These are phyloP conservation scores for Cygnus olor DNA, from an alignment of 2,797 vertebrate genomes.

Conservation along the genomic window DNA sequence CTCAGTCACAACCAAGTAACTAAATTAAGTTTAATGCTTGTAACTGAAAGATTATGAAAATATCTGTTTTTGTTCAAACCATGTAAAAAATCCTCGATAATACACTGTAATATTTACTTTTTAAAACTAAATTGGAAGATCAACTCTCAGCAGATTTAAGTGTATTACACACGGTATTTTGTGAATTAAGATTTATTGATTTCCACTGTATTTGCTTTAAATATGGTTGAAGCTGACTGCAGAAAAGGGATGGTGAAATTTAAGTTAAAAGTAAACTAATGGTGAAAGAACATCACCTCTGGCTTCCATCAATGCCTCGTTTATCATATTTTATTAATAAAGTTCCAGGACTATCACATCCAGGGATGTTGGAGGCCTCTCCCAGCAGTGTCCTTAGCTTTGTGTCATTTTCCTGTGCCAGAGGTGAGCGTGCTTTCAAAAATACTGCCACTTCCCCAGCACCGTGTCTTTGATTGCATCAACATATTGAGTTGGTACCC, in stretches of 20 bases:
- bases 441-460: conserved; percentile 99
- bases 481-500: conserved; percentile 98
- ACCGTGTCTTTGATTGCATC: conserved; percentile 99
- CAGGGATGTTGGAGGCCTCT: conserved; percentile 82
- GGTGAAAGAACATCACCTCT: conserved; percentile 85
- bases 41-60: conserved; percentile 76
- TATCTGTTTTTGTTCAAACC: conserved; percentile 72
- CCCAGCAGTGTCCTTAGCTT: conserved; percentile 83
- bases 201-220: conserved; percentile 79
- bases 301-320: conserved; percentile 81
- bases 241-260: conserved; percentile 78
- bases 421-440: conserved; percentile 99
- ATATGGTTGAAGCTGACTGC: conserved; percentile 83
- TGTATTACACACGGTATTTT: conserved; percentile 79
- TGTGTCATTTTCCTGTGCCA: conserved; percentile 92
- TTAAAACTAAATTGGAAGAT: conserved; percentile 74
- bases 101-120: conserved; percentile 58
- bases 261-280: conserved; percentile 85
- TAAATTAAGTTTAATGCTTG: conserved; percentile 61
- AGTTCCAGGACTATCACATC: conserved; percentile 82
- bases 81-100: conserved; percentile 64
- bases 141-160: conserved; percentile 78
- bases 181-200: conserved; percentile 81
- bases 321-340: conserved; percentile 74
- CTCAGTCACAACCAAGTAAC: conserved; percentile 57